A percentile compares a stretch with the other conserved stretches of the same genome.
Evolutionary conservation across 2,797 vertebrate species (phyloP).

Genomic region (Girardinus metallicus): DNA sequence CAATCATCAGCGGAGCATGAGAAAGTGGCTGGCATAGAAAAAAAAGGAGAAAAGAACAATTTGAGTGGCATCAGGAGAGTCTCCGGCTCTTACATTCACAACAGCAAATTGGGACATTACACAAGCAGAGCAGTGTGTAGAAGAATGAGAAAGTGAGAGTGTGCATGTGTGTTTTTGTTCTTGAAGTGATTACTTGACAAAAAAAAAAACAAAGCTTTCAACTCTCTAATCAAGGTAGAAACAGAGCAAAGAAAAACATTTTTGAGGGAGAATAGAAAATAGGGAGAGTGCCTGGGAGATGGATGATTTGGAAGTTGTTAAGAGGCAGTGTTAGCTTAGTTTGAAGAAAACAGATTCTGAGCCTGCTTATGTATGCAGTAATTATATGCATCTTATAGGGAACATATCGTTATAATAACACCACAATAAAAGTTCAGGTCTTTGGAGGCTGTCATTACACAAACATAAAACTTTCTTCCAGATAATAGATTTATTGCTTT

Average conservation of each 20-base stretch:
- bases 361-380: constrained; percentile 4
- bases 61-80: constrained; percentile 57
- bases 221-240: constrained; percentile 68
- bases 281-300: constrained; percentile 18
- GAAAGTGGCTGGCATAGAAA: constrained; percentile 55
- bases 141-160: not conserved
- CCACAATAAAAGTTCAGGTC: not conserved
- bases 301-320: constrained; percentile 26
- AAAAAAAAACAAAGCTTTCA: constrained; percentile 48
- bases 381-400: constrained; percentile 11
- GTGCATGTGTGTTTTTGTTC: constrained; percentile 17
- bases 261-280: constrained; percentile 43
- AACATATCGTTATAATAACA: not conserved
- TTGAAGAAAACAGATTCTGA: constrained; percentile 10
- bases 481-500: not conserved
- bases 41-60: constrained; percentile 59
- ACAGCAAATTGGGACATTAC: constrained; percentile 62
- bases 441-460: not conserved
- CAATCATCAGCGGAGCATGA: constrained; percentile 67
- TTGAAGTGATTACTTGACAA: constrained; percentile 70
- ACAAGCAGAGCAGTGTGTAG: constrained; percentile 48
- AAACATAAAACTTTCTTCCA: not conserved
- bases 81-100: constrained; percentile 36
- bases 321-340: not conserved
- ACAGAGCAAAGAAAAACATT: constrained; percentile 39